Conservation (phyloP, 1,140 invertebrate genomes). For the Lepidurus arcticus region DNA sequence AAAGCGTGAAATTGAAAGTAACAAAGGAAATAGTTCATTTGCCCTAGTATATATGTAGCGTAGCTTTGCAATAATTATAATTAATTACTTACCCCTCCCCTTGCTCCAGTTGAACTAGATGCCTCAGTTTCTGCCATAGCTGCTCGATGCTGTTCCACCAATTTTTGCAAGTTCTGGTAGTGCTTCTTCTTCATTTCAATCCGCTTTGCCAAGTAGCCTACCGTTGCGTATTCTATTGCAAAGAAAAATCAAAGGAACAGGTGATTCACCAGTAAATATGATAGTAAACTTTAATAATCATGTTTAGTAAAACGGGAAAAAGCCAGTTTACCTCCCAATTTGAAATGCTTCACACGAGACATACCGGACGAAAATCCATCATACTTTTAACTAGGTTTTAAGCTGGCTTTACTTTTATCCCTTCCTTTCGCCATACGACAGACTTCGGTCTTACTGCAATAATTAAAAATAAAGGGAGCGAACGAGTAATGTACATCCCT, state of each 20-base stretch:
- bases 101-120: slow-evolving; percentile 32
- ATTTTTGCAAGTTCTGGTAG: slow-evolving; percentile 77
- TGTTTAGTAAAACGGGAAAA: too few species aligned
- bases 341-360: neutral
- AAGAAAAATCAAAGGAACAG: neutral
- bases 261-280: neutral
- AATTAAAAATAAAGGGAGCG: too few species aligned
- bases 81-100: slow-evolving; percentile 15
- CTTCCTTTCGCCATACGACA: too few species aligned
- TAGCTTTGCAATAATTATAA: too few species aligned
- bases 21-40: too few species aligned
- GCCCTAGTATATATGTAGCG: too few species aligned
- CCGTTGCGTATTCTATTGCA: slow-evolving; percentile 84
- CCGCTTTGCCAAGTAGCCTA: slow-evolving; percentile 90
- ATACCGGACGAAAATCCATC: neutral
- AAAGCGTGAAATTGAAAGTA: neutral
- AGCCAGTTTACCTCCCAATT: neutral
- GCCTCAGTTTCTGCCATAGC: slow-evolving; percentile 39
- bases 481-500: too few species aligned
- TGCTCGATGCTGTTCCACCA: slow-evolving; percentile 77
- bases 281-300: too few species aligned
- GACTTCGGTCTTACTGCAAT: too few species aligned
- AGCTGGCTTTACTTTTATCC: neutral
- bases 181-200: slow-evolving; percentile 91
- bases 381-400: slow-evolving; percentile 6